phyloP scores from a whole-genome alignment of 2,797 vertebrate genomes.

The Cyclura pinguis region DNA sequence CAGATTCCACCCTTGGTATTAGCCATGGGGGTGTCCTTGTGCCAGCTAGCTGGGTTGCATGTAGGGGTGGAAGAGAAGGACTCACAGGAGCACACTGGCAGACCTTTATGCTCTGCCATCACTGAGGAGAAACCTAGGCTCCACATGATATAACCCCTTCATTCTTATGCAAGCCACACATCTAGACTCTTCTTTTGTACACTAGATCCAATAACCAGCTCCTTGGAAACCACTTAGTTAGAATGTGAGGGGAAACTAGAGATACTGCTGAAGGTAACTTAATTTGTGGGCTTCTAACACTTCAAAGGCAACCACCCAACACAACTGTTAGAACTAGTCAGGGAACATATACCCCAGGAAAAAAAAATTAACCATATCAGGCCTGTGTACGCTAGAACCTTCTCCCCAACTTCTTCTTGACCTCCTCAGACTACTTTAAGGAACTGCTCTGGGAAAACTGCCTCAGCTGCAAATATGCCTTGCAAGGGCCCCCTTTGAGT shows the following conservation, averaged over 20 bases:
- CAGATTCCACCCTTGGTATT: no score
- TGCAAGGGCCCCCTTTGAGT: not conserved
- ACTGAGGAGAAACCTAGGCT: no score
- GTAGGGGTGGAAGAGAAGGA: no score
- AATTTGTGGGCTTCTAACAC: not conserved
- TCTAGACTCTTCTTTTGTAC: not conserved
- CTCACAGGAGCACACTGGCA: no score
- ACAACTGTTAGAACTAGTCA: no score
- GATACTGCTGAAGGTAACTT: not conserved
- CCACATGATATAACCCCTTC: no score
- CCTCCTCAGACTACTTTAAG: not conserved
- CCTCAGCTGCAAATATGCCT: not conserved
- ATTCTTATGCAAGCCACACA: not conserved
- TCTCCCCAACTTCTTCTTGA: not conserved
- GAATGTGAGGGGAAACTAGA: not conserved
- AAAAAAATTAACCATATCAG: no score
- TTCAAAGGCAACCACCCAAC: not conserved
- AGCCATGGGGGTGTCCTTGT: no score
- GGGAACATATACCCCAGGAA: no score
- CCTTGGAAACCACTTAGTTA: not conserved
- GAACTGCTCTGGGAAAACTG: no score
- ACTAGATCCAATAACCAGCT: not conserved
- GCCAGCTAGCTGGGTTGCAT: no score
- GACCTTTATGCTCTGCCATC: no score
- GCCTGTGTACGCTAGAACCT: not conserved